Base-by-base conservation (phyloP, 2,888 invertebrate species). In the Elmis aenea region DNA sequence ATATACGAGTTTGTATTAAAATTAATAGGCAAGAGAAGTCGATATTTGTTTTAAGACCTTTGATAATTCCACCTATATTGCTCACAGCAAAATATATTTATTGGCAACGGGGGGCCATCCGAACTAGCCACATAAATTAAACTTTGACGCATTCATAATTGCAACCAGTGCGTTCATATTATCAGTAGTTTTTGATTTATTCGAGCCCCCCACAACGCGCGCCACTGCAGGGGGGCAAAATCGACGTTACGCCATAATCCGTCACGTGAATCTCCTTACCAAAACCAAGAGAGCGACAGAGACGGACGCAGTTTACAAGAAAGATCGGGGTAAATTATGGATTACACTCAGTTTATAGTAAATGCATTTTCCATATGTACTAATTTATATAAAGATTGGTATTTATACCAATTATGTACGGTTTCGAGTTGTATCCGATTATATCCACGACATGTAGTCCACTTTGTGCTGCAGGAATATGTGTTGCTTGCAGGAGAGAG, bases 71-170 rank as follows among this genome's bases (percentile, higher is more conserved):
- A n/a, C n/a, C n/a, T n/a, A n/a, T n/a, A n/a, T n/a, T n/a, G n/a
- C n/a, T n/a, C n/a, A n/a, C n/a, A n/a, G n/a, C n/a, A n/a, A n/a
- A n/a, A n/a, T n/a, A n/a, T n/a, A n/a, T n/a, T n/a, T n/a, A n/a
- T n/a, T n/a, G n/a, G n/a, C 43, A 33, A 30, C 43, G 26, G 43
- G 43, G 34, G 15, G 43, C n/a, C 26, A 36, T 18, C 22, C 31
- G 43, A 39, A 39, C 58, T 57, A 56, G 57, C 52, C 56, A 51
- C 56, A 64, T 65, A 66, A 66, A 66, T 66, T 59, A 59, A 54
- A 54, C 55, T 66, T 66, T 66, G 64, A 66, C 64, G 61, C 60
- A 59, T 59, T 58, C 55, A 59, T 64, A 64, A 66, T 64, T 66
- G 64, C 62, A 54, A 59, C 55, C 58, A 57, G 56, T 55, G 55